Evolutionary conservation across 2,113 vertebrate genomes (phyloP), one percentile per base, ranked within the genome.

Genomic region (Bubo scandiacus): DNA sequence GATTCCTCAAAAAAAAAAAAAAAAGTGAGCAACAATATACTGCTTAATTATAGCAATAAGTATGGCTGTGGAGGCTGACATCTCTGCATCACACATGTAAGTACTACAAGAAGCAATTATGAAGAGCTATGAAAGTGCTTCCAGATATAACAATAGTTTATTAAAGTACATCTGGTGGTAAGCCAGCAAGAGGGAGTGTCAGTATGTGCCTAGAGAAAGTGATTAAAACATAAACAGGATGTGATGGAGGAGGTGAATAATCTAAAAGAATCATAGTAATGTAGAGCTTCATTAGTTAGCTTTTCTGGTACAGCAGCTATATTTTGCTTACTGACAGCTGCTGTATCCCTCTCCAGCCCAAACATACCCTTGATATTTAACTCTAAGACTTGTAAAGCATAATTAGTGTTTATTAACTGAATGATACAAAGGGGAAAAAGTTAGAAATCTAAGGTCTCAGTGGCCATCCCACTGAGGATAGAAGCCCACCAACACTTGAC

Each of bases 151-250:
- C 83, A 95, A 68, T 59, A 67, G 63, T 71, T 96, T 96, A 81
- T 84, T 95, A 63, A 89, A 94, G 73, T 74, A 47, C 61, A 61
- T 84, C 83, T 96, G 86, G 72, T 92, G 68, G 29, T 38, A 81
- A 92, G n/a, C 68, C 77, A 94, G 52, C 52, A 79, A 87, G 51
- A 79, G 52, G 68, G 91, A 89, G 61, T 81, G 83, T 92, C 83
- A 67, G n/a, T 32, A 75, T 71, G 57, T 66, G 52, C 43, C 34
- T 91, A 84, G 84, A 89, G 77, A 95, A 96, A 92, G 65, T 84
- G 55, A 84, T 79, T 94, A 91, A 94, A 96, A 68, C 9, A 20
- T 71, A 94, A 95, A 89, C 83, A 97, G 68, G 61, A 91, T 81
- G 68, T 81, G 81, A 94, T 89, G 84, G 43, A 91, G 81, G 78